Conservation (phyloP, 2,888 invertebrate species). For the Campoplex nolae region DNA sequence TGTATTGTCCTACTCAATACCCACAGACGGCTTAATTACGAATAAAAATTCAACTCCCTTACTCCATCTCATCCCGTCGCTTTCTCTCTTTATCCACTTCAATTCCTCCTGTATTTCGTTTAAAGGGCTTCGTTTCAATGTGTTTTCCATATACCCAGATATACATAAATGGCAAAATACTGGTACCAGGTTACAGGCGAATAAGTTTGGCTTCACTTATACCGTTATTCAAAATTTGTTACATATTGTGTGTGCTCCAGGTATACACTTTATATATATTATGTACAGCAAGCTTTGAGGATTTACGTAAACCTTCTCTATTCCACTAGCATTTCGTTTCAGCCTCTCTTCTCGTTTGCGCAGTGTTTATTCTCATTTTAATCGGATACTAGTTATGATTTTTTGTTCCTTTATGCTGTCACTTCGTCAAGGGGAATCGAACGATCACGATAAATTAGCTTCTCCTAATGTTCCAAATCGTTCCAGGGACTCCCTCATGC, state of each 20-base stretch:
- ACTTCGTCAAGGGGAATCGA: slow-evolving; percentile 18
- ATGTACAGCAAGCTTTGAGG: slow-evolving; percentile 54
- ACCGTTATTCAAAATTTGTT: slow-evolving; percentile 24
- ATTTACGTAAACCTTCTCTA: slow-evolving; percentile 44
- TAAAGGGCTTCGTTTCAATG: slow-evolving; percentile 74
- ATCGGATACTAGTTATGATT: slow-evolving; percentile 53
- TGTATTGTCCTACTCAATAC: slow-evolving; percentile 80
- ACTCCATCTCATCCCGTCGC: not conserved
- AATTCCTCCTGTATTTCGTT: slow-evolving; percentile 73
- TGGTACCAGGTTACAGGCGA: slow-evolving; percentile 27
- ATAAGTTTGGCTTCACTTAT: slow-evolving; percentile 40
- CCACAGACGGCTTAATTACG: slow-evolving; percentile 80
- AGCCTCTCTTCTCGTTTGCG: not conserved
- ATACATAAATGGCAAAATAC: slow-evolving; percentile 30
- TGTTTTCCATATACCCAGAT: slow-evolving; percentile 50
- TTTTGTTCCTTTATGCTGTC: slow-evolving; percentile 32
- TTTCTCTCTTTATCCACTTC: slow-evolving; percentile 13
- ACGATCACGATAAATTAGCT: slow-evolving; percentile 53
- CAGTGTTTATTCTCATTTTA: slow-evolving; percentile 57
- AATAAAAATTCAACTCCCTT: slow-evolving; percentile 75
- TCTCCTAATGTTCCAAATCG: slow-evolving; percentile 20
- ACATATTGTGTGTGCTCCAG: slow-evolving; percentile 27
- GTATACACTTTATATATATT: slow-evolving; percentile 37
- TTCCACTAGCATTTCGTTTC: slow-evolving; percentile 34
- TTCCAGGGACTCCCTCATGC: slow-evolving; percentile 20